Base-by-base conservation (phyloP, 2,797 vertebrate species). In the Delichon dasypus region DNA sequence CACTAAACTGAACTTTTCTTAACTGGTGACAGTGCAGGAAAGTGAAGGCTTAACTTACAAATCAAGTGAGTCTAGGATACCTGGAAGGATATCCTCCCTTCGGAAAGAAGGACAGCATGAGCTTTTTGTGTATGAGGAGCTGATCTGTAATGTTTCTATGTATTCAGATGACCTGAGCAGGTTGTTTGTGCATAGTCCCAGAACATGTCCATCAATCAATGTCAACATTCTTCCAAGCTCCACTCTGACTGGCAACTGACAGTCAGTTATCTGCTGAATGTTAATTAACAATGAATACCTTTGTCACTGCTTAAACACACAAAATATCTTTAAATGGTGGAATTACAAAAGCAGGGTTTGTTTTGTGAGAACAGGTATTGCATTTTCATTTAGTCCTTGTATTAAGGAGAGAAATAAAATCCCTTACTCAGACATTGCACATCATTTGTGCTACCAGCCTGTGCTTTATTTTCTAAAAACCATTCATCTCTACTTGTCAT, bases 201-300 rank as follows among this genome's bases (percentile, higher is more conserved):
- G 60, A 96, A 90, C 60, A 90, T 13, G 50, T 93, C 94, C 92
- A 94, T 97, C 97, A 97, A 96, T 98, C 97, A 97, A 70, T 79
- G 97, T 90, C 97, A 96, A 45, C 79, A 64, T 93, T 97, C 93
- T 91, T 94, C 92, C 86, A 87, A 87, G 95, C 58, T 96, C 72
- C 65, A 87, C 57, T 95, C 58, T 91, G 93, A 97, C 58, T 94
- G 92, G 82, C 83, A 97, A 94, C 79, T 96, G 93, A 94, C 92
- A 97, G 85, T 82, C 91, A 86, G 89, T 95, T 96, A 95, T 88
- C 85, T 82, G 70, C 75, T 93, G 96, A 97, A 94, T 91, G 92
- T 88, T 97, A 97, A 98, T 97, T 96, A 97, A 97, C 96, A 97
- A 97, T 97, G 92, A 98, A 97, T 93, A 94, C 47, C 58, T 60